Base-by-base conservation (phyloP, 2,888 invertebrate species). In the Sarcophaga carnaria region DNA sequence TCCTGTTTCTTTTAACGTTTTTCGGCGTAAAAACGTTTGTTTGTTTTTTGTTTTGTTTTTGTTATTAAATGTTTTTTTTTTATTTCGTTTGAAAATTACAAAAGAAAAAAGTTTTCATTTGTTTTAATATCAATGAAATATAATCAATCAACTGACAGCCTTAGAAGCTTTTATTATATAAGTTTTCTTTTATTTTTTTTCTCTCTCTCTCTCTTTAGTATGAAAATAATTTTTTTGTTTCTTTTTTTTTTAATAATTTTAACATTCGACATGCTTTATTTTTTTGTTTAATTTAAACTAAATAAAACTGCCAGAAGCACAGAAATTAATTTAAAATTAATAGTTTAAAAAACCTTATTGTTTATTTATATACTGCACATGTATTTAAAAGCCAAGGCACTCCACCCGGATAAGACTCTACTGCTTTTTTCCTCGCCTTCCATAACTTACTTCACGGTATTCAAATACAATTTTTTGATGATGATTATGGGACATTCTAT, bases 141-240 rank as follows among this genome's bases (percentile, higher is more conserved):
- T 82, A 62, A 83, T 77, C 20, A 54, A 37, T 37, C 37, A 77
- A 79, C 70, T 87, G 81, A 82, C 84, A 84, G 87, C 87, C 87
- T 82, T 84, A 87, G 84, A 87, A 87, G 84, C 84, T 87, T 85
- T 83, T 87, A 87, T 76, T 84, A 76, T 87, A 62, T 87, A 84
- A 87, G 84, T 87, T 87, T 82, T 54, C 54, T 54, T 64, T 72
- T 86, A 37, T 8, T 37, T 37, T 6, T 37, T 37, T 8, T 37
- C 6, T 27, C 4, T 37, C 8, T 37, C 37, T 37, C 37, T 37
- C 76, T 62, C 45, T 83, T 80, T 83, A 76, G 47, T 64, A 79
- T 86, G 79, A 75, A 79, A 75, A 82, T 66, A 62, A 71, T 64
- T 59, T 75, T 77, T 74, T 59, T 72, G 77, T 83, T 63, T 27